Evolutionary conservation across 2,797 vertebrate genomes (phyloP).

Genomic region (Acrossocheilus fasciatus): DNA sequence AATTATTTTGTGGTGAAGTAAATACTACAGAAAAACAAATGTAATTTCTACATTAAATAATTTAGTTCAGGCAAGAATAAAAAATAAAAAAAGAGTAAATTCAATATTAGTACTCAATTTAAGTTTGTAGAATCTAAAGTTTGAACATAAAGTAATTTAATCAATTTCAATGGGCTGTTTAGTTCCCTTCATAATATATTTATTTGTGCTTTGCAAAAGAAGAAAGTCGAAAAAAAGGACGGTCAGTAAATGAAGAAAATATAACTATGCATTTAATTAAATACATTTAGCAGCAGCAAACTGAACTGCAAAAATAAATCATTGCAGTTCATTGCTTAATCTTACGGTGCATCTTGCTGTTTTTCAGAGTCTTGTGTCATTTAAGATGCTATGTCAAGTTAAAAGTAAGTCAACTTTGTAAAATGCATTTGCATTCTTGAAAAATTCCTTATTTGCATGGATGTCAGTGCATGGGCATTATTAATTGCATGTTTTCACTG

Average conservation of each 20-base stretch:
- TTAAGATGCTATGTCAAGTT: neutral
- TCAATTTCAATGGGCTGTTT: neutral
- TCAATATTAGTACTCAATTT: too few species aligned
- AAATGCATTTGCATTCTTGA: neutral
- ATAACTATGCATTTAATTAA: neutral
- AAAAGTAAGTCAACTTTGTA: neutral
- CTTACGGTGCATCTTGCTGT: too few species aligned
- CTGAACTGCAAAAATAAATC: neutral
- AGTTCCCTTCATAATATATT: neutral
- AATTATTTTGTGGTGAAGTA: too few species aligned
- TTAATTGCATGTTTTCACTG: neutral
- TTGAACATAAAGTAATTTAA: too few species aligned
- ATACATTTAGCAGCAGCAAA: neutral
- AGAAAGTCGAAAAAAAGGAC: neutral
- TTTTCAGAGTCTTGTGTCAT: neutral
- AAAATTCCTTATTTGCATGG: neutral
- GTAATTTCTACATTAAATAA: too few species aligned
- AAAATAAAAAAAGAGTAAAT: too few species aligned
- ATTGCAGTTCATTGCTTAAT: neutral
- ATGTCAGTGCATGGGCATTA: neutral
- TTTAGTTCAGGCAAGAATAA: too few species aligned
- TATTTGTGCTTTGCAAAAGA: neutral
- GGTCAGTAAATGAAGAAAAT: neutral
- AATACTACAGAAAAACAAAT: too few species aligned
- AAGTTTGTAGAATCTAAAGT: too few species aligned